Conservation (phyloP, 2,113 vertebrate genomes). For the Embiotoca jacksoni region DNA sequence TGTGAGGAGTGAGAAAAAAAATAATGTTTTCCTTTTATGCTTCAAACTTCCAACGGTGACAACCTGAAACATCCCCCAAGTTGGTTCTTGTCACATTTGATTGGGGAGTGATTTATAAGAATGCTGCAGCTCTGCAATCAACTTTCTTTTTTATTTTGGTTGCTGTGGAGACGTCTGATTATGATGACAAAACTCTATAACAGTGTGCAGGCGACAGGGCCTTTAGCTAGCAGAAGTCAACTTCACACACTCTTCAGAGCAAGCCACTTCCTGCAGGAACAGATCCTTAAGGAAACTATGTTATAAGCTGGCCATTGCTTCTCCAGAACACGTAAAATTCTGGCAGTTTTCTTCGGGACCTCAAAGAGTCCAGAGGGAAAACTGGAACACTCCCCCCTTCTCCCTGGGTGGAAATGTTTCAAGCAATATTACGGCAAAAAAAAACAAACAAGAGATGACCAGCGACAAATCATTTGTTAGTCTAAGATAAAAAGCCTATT, state of each 20-base stretch:
- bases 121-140: constrained; percentile 73
- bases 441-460: constrained; percentile 54
- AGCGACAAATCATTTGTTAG: constrained; percentile 42
- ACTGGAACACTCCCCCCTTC: constrained; percentile 58
- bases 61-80: constrained; percentile 80
- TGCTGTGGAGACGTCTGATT: constrained; percentile 82
- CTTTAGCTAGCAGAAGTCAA: constrained; percentile 74
- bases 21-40: constrained; percentile 64
- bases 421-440: constrained; percentile 67
- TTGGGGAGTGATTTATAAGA: constrained; percentile 65
- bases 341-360: constrained; percentile 63
- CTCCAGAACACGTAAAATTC: constrained; percentile 58
- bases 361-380: constrained; percentile 70
- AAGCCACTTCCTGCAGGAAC: constrained; percentile 73
- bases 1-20: constrained; percentile 61
- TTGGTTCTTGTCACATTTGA: constrained; percentile 66
- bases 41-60: constrained; percentile 81
- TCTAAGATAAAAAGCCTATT: constrained; percentile 24
- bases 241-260: constrained; percentile 70
- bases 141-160: constrained; percentile 44
- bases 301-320: constrained; percentile 50
- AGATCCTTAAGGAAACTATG: constrained; percentile 77
- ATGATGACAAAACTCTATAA: constrained; percentile 71
- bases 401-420: constrained; percentile 60
- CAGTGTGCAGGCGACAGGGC: constrained; percentile 70